Evolutionary conservation across 2,113 vertebrate species (phyloP), one percentile per base, ranked within the genome.

Genomic region (Gobio gobio): DNA sequence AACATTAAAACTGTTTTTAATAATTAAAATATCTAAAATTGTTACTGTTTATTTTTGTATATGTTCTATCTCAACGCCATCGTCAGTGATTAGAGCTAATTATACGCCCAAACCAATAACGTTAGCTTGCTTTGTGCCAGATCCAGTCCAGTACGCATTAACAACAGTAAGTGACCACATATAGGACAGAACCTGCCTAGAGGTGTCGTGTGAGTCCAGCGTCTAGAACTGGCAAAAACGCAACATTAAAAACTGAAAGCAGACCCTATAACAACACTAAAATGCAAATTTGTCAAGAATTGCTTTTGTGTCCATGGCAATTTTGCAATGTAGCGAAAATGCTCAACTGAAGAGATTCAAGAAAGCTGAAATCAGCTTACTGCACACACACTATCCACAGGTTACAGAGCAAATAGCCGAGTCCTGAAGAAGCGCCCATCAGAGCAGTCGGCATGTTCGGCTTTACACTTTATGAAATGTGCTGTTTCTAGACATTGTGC

Each of bases 11-110:
- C 45, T 22, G 59, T 61, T 76, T 78, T 78, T 33, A 78, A 58
- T 12, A 22, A 51, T 78, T 54, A 81, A 68, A 81, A 68, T 64
- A 51, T 68, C n/a, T 81, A 81, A 81, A 81, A 54, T 68, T 26
- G 58, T 80, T 63, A 47, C 26, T 2, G 56, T 59, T 78, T 66
- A 47, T 68, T 10, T 78, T 18, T 47, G 24, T 14, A 59, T 61
- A 29, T 54, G 4, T 79, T 80, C 61, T 1, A 8, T 68, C 26
- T 33, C 64, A 83, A 58, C 2, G 12, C 47, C 81, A 83, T 18
- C 43, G 49, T 82, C 47, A 83, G 51, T 40, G 66, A 83, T 73
- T 72, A 72, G 81, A 72, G 81, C 66, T 83, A 40, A 68, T 33
- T 54, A 64, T 14, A 24, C 9, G 47, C 79, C 63, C 61, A 68